A percentile compares a stretch with the other conserved stretches of the same genome.
phyloP scores from a whole-genome alignment of 2,113 vertebrate species.

The Crotalus helleri region DNA sequence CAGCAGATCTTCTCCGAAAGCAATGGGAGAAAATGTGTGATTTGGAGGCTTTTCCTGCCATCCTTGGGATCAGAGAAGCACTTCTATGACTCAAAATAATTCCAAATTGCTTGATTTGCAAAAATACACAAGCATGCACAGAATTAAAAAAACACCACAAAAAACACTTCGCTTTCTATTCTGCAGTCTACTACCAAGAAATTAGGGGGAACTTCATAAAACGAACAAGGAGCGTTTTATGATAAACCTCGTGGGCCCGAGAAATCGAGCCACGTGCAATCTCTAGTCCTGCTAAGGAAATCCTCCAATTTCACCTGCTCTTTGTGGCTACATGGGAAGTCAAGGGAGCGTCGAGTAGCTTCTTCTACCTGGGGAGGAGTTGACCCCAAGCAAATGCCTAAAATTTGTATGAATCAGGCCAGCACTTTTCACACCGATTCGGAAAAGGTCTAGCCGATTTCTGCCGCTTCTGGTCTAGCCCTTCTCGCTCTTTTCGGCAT shows the following conservation, averaged over 20 bases:
- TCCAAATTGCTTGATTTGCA: slow-evolving; percentile 17
- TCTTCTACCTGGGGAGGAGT: background rate
- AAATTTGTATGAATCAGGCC: background rate
- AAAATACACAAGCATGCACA: slow-evolving; percentile 19
- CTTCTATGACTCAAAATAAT: slow-evolving; percentile 31
- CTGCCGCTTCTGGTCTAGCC: fast-evolving
- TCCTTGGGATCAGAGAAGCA: background rate
- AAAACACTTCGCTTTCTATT: background rate
- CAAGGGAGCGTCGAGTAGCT: background rate
- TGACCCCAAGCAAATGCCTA: background rate
- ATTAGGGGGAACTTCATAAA: background rate
- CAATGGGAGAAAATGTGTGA: background rate
- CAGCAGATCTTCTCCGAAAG: background rate
- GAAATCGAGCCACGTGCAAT: background rate
- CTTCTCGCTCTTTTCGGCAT: background rate
- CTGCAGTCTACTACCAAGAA: background rate
- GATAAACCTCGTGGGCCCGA: background rate
- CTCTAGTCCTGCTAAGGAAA: background rate
- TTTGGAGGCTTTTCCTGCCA: background rate
- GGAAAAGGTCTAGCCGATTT: too few species aligned
- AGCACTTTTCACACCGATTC: background rate
- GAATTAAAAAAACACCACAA: background rate
- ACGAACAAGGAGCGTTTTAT: too few species aligned
- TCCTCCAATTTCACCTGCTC: background rate
- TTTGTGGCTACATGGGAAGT: background rate